Conservation (phyloP, 2,797 vertebrate species). For the Poecile montanus region DNA sequence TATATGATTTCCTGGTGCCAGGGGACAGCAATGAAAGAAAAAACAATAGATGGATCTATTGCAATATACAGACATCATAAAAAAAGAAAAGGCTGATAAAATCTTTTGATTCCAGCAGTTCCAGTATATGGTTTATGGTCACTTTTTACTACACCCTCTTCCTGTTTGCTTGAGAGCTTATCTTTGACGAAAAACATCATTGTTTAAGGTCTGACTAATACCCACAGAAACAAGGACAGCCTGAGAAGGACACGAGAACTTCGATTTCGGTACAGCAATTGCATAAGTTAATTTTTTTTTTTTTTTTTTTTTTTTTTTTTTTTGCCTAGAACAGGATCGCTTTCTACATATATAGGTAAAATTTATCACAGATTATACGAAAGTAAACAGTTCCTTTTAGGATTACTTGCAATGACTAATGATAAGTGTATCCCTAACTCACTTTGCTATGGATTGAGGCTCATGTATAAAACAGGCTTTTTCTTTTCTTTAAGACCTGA, state of each 20-base stretch:
- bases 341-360: not conserved
- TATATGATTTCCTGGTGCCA: not conserved
- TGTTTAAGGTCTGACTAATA: conserved; percentile 46
- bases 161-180: conserved; percentile 48
- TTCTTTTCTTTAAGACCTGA: not conserved
- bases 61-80: not conserved
- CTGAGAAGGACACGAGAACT: not conserved
- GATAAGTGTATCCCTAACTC: not conserved
- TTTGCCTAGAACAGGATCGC: not conserved
- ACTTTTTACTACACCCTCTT: conserved; percentile 42
- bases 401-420: not conserved
- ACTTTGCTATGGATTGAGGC: not conserved
- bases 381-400: not conserved
- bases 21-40: not conserved
- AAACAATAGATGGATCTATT: not conserved
- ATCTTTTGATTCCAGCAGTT: conserved; percentile 19
- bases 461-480: not conserved
- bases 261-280: not conserved
- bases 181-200: conserved; percentile 44
- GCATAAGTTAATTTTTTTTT: not conserved
- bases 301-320: not conserved
- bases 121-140: conserved; percentile 24
- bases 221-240: not conserved
- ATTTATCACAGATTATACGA: not conserved
- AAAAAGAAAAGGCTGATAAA: conserved; percentile 14